Evolutionary conservation across 2,888 invertebrate species (phyloP), one percentile per base, ranked within the genome.

Genomic region (Sycophila texana): DNA sequence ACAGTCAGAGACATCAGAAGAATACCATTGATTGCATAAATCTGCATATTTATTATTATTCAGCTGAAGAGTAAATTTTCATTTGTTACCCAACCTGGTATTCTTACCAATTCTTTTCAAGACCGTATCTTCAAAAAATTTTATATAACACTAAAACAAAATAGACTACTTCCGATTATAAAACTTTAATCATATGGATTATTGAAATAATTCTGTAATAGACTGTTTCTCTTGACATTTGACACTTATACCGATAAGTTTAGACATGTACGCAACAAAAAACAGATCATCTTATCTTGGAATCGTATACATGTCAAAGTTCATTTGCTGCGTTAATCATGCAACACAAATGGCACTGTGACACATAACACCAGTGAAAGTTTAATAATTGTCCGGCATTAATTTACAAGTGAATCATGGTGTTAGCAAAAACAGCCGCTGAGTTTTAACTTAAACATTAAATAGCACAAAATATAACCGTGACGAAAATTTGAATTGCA

Each of bases 191-290:
- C 16, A 57, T n/a, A n/a, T 53, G 47, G 22, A 39, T 70, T 73
- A 13, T 30, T 20, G n/a, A 12, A 63, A 79, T 57, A 57, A 57
- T 26, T 76, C 5, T 49, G 49, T 61, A 55, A 51, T 55, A 67
- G 13, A 22, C 22, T 49, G 30, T 18, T 30, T 61, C 13, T 72
- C 61, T 68, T 79, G 79, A 75, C 79, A 75, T 71, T 72, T 71
- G 66, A 67, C 60, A n/a, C 26, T 26, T 2, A 58, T 4, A 71
- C n/a, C n/a, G 74, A 74, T 65, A 74, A 74, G 12, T 49, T 39
- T 51, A 70, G n/a, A 2, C 13, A 7, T 30, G 10, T 51, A 63
- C 13, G 16, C 57, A 55, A 58, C 4, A 58, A 77, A 30, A 30
- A 51, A 60, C 63, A 55, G 0, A 16, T 3, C 57, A 72, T 63